Percentiles rank a stretch among this genome's conserved stretches.
Evolutionary conservation across 1,140 invertebrate genomes (phyloP).

Genomic region (Bombyx mori): DNA sequence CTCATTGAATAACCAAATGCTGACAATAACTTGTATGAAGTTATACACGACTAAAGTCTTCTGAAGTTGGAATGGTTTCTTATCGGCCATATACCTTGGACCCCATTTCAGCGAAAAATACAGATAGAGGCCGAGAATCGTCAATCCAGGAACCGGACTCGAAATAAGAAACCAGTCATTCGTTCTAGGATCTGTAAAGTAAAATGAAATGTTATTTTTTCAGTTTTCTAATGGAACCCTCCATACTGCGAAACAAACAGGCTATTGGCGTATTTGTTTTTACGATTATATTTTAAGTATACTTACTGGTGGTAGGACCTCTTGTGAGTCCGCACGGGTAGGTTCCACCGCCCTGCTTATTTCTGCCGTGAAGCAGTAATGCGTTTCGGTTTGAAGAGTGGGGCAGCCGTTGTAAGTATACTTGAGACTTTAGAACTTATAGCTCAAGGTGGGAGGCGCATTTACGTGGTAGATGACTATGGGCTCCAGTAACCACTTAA

Average conservation of each 20-base stretch:
- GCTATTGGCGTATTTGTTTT: no score
- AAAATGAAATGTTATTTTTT: background rate
- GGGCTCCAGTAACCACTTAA: no score
- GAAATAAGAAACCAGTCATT: slow-evolving; percentile 88
- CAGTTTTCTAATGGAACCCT: background rate
- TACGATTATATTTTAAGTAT: no score
- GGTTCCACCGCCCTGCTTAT: no score
- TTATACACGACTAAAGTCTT: slow-evolving; percentile 86
- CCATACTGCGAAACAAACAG: background rate
- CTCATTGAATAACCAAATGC: slow-evolving; percentile 82
- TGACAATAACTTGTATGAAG: slow-evolving; percentile 82
- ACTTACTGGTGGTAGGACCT: no score
- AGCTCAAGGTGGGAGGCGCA: no score
- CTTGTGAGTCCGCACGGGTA: no score
- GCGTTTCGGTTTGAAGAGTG: no score
- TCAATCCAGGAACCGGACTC: slow-evolving; percentile 81
- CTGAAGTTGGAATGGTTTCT: slow-evolving; percentile 84
- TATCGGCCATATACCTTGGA: slow-evolving; percentile 83
- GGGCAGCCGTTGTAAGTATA: no score
- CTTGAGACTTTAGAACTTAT: no score
- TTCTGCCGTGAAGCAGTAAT: no score
- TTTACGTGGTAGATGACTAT: no score
- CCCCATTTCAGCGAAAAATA: slow-evolving; percentile 83
- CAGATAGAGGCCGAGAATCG: slow-evolving; percentile 78
- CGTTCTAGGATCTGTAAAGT: slow-evolving; percentile 81